Evolutionary conservation across 2,888 invertebrate genomes (phyloP), one percentile per base, ranked within the genome.

Genomic region (Zele albiditarsus): DNA sequence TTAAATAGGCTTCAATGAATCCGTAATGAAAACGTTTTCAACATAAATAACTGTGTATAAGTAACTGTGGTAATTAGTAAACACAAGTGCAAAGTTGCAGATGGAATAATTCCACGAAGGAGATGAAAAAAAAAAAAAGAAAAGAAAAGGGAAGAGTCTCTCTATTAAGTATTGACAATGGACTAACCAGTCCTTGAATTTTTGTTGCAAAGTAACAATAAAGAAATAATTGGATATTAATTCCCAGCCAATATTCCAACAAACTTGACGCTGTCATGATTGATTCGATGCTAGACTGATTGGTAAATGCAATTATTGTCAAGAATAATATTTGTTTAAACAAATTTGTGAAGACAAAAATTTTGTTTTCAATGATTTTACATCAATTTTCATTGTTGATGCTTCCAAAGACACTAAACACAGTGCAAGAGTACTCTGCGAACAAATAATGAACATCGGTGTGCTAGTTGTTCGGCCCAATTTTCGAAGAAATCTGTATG

Each of bases 131-230:
- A n/a, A n/a, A n/a, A n/a, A n/a, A n/a, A n/a, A n/a, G n/a, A n/a
- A n/a, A n/a, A n/a, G n/a, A n/a, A n/a, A n/a, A n/a, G n/a, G n/a
- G n/a, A n/a, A n/a, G n/a, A n/a, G n/a, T n/a, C n/a, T n/a, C n/a
- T n/a, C n/a, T n/a, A 27, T 60, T n/a, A 14, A 60, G 10, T 27
- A 28, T 23, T 16, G 3, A 27, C 8, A 8, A 60, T 10, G 5
- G 2, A 67, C 83, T 38, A 49, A 84, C 84, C 82, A 83, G 71
- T 31, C 71, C 57, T 27, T 75, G 66, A 33, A 84, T 72, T 75
- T 73, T 65, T n/a, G 81, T 81, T 12, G 82, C 83, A 63, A 77
- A 78, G 66, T 81, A 82, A 71, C 84, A 84, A 57, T 82, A 84
- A 49, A 79, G 27, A 58, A 79, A 82, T 3, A 83, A 71, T 66